phyloP scores from a whole-genome alignment of 2,888 invertebrate genomes.

The Rhagonycha lutea region DNA sequence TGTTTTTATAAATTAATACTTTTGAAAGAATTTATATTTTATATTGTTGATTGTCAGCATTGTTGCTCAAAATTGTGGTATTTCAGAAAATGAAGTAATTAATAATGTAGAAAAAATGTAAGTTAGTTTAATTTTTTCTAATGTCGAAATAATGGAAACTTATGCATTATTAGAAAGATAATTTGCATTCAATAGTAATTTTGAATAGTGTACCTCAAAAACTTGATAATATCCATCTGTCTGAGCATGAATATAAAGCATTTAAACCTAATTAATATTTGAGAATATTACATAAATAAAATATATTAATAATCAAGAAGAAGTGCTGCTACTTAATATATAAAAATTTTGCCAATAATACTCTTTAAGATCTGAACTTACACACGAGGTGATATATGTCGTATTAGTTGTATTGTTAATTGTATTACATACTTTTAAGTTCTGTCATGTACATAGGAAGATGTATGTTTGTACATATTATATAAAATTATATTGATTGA shows the following conservation, averaged over 20 bases:
- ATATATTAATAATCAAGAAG: conserved; percentile 16
- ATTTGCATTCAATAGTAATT: background rate
- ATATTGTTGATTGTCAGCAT: background rate
- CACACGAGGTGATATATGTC: conserved; percentile 30
- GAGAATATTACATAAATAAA: conserved; percentile 15
- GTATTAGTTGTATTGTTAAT: conserved; percentile 42
- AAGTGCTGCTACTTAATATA: conserved; percentile 29
- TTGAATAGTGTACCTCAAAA: background rate
- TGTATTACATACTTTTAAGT: conserved; percentile 46
- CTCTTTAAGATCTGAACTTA: conserved; percentile 30
- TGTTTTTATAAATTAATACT: background rate
- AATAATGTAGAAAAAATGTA: background rate
- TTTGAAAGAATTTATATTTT: background rate
- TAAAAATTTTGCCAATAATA: conserved; percentile 28
- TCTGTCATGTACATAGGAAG: conserved; percentile 54
- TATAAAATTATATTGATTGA: conserved; percentile 54
- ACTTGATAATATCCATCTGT: background rate
- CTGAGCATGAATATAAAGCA: conserved; percentile 8
- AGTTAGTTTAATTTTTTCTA: background rate
- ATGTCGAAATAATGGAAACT: background rate
- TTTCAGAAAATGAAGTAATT: conserved; percentile 2
- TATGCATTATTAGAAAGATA: background rate
- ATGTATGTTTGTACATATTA: conserved; percentile 59
- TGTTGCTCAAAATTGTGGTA: conserved; percentile 26
- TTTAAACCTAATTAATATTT: conserved; percentile 14